These are phyloP conservation scores for Hyposoter didymator DNA, from an alignment of 2,888 invertebrate species.

Conservation along the genomic window DNA sequence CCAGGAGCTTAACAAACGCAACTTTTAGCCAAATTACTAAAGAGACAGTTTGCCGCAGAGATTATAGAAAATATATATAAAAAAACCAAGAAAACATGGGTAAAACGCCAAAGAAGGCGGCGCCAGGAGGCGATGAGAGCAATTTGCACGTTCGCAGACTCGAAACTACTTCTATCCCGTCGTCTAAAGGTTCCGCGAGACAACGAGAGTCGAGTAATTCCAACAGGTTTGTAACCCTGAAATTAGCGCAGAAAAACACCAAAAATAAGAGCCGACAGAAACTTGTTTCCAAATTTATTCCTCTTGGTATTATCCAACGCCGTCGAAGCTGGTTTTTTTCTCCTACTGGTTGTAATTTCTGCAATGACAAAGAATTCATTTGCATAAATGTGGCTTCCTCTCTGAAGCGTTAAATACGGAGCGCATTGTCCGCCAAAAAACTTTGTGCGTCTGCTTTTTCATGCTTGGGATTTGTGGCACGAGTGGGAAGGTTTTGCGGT, in stretches of 20 bases:
- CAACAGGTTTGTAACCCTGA: conserved; percentile 79
- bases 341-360: not conserved
- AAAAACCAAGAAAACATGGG: conserved; percentile 72
- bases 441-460: not conserved
- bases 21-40: conserved; percentile 9
- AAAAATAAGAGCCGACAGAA: conserved; percentile 48
- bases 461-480: not conserved
- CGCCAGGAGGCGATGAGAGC: conserved; percentile 82
- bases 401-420: not conserved
- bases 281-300: conserved; percentile 35
- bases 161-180: conserved; percentile 77
- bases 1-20: conserved; percentile 12
- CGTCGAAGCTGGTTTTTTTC: conserved; percentile 24
- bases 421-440: not conserved
- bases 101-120: conserved; percentile 81
- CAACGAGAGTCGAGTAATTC: conserved; percentile 77
- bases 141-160: conserved; percentile 79
- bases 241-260: conserved; percentile 48
- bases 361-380: not conserved
- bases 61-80: not conserved
- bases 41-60: conserved; percentile 28
- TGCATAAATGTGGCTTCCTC: not conserved
- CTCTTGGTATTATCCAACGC: conserved; percentile 23
- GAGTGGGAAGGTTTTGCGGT: too few relatives aligned
- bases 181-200: conserved; percentile 74